Conservation (phyloP, 2,113 vertebrate species). For the Burhinus bistriatus region DNA sequence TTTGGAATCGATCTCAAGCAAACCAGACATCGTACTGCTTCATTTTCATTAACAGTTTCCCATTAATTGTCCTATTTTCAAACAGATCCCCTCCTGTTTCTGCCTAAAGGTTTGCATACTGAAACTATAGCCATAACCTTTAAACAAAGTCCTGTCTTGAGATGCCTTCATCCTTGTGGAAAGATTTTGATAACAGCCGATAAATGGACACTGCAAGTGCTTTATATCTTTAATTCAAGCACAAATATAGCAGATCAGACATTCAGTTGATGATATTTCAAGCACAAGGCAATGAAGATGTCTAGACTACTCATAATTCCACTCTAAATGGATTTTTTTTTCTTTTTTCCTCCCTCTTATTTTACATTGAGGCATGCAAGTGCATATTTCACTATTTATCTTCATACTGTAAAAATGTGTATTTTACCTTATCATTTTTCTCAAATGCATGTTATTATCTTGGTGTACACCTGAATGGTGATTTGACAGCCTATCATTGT, state of each 20-base stretch:
- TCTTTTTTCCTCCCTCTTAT: no score
- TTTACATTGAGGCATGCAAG: not conserved
- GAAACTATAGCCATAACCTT: not conserved
- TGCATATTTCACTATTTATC: slow-evolving; percentile 33
- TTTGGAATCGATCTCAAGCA: not conserved
- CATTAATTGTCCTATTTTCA: not conserved
- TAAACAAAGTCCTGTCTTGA: not conserved
- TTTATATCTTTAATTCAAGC: not conserved
- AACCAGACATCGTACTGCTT: not conserved
- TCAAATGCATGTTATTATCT: slow-evolving; percentile 52
- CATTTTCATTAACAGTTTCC: not conserved
- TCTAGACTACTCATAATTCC: not conserved
- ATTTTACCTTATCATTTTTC: slow-evolving; percentile 40
- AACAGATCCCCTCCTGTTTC: not conserved
- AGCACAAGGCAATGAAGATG: not conserved
- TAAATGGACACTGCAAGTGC: not conserved
- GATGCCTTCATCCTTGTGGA: not conserved
- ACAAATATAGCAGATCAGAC: not conserved
- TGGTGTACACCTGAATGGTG: slow-evolving; percentile 30
- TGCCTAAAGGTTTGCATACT: not conserved
- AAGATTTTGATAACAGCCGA: not conserved
- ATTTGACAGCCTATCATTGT: slow-evolving; percentile 69
- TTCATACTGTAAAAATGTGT: slow-evolving; percentile 24
- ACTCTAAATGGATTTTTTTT: not conserved
- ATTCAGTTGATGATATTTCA: not conserved